Evolutionary conservation across 2,797 vertebrate genomes (phyloP), one percentile per base, ranked within the genome.

Genomic region (Fistularia commersonii): DNA sequence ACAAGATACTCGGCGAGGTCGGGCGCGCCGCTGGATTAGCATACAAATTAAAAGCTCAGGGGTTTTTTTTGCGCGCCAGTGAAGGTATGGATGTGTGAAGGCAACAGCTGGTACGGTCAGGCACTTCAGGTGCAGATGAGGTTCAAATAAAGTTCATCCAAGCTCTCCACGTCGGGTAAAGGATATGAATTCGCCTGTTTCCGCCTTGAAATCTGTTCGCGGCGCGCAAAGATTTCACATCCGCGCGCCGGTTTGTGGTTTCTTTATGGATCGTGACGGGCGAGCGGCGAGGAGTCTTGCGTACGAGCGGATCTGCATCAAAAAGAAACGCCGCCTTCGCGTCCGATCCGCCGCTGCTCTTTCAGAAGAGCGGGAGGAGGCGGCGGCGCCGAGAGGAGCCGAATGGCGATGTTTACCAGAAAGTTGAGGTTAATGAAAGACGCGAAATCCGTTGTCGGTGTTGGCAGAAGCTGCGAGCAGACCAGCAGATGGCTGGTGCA

Each of bases 311-410:
- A 59, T 75, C 55, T 54, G 53, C 70, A 84, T 82, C 61, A 79
- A 75, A 77, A 79, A 71, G 45, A 56, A 38, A 8, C 39, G 32
- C 45, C 11, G 15, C 54, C 10, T 5, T 11, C 8, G 45, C 37
- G 69, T 82, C 82, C 83, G 72, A 87, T 74, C 74, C 69, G 47
- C 63, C 46, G 66, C 69, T 57, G 74, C 62, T 67, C 61, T 54
- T 62, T 70, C 79, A 76, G 78, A 84, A 81, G 85, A 54, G 12
- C 3, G 40, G 38, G 63, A 76, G 51, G 54, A 76, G 51, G 54
- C 61, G 41, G 49, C 8, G 41, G 38, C 11, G 72, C 68, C 58
- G 40, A 69, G 32, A 59, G 48, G 37, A 76, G 63, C 71, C 76
- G 73, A 79, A 81, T 58, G 54, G 52, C 51, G 62, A 61, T 67